Evolutionary conservation across 2,888 invertebrate genomes (phyloP).

Genomic region (Isotomurus palustris): DNA sequence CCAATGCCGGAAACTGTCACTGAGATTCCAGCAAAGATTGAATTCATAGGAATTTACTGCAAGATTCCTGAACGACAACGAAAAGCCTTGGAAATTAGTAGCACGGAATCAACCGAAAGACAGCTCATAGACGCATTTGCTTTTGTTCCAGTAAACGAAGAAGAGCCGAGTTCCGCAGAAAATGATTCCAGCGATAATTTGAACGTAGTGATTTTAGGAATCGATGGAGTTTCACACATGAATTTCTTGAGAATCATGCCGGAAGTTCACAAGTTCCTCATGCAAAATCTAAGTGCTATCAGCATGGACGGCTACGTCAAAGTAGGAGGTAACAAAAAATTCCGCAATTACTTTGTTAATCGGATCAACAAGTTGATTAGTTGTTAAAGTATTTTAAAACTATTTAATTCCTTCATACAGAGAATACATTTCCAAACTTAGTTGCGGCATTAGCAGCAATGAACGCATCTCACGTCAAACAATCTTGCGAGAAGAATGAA

Average conservation of each 20-base stretch:
- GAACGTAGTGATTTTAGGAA: constrained; percentile 73
- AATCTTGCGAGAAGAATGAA: constrained; percentile 59
- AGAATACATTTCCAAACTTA: constrained; percentile 89
- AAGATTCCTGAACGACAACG: not conserved
- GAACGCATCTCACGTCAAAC: constrained; percentile 48
- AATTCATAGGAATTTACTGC: not conserved
- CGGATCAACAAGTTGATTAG: not conserved
- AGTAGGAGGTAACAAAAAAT: constrained; percentile 58
- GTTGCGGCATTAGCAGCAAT: constrained; percentile 73
- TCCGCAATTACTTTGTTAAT: not conserved
- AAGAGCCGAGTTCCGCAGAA: not conserved
- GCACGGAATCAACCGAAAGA: not conserved
- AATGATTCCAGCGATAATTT: constrained; percentile 9
- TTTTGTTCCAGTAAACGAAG: constrained; percentile 19
- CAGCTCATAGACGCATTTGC: constrained; percentile 30
- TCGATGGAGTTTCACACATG: constrained; percentile 78
- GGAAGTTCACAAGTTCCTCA: constrained; percentile 57
- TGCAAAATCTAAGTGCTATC: constrained; percentile 59
- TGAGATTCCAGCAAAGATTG: too few species aligned
- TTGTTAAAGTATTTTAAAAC: not conserved
- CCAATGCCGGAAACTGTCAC: too few species aligned
- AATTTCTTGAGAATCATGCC: constrained; percentile 64
- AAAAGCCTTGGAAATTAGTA: not conserved
- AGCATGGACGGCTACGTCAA: constrained; percentile 86
- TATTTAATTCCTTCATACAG: constrained; percentile 49